Conservation (phyloP, 2,888 invertebrate genomes). For the Hofmannophila pseudospretella region DNA sequence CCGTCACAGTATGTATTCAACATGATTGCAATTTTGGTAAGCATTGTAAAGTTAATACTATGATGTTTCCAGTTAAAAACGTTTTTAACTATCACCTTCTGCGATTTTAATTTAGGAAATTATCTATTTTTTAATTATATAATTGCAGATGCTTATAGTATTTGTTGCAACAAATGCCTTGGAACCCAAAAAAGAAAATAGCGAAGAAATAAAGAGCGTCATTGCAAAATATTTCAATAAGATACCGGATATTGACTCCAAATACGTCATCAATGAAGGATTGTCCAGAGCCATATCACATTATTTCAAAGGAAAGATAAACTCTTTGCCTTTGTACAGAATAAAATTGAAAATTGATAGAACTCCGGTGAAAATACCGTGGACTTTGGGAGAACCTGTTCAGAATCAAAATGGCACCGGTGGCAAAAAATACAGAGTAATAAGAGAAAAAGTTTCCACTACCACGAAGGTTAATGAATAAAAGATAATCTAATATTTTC, state of each 20-base stretch:
- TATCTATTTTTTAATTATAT: no score
- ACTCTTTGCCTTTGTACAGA: constrained; percentile 53
- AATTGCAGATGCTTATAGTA: constrained; percentile 20
- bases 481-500: neutral
- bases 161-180: constrained; percentile 25
- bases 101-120: no score
- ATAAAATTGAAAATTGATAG: constrained; percentile 54
- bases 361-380: constrained; percentile 58
- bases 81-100: no score
- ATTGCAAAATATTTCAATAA: constrained; percentile 41
- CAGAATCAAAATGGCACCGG: neutral
- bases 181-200: constrained; percentile 22
- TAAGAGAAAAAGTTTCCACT: neutral
- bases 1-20: constrained; percentile 11
- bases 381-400: constrained; percentile 34
- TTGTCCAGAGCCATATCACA: constrained; percentile 45
- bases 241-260: constrained; percentile 45
- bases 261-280: constrained; percentile 47
- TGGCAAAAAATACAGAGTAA: neutral
- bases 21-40: constrained; percentile 36
- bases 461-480: neutral
- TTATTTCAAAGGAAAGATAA: constrained; percentile 48
- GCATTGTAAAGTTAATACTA: constrained; percentile 12
- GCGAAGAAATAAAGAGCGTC: constrained; percentile 33
- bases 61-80: no score